Evolutionary conservation across 2,113 vertebrate genomes (phyloP), one percentile per base, ranked within the genome.

Genomic region (Scolopax mira): DNA sequence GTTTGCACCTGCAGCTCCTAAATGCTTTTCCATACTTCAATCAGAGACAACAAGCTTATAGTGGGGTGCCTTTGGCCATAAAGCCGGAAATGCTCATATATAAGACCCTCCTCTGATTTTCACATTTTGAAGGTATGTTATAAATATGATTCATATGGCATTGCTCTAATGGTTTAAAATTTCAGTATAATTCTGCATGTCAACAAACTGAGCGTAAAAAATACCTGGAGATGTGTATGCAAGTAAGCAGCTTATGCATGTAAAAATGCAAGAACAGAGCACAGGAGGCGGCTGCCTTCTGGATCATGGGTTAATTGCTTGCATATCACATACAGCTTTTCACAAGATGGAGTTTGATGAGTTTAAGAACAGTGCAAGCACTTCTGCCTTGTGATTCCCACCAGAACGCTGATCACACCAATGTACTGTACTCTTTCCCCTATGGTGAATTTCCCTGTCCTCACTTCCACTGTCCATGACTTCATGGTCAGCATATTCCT

Each of bases 1-100:
- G 85, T 79, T 89, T 95, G 94, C 91, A 96, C 88, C 94, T 96
- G 86, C 92, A 94, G 55, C 77, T 71, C 93, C 94, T 95, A 96
- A 97, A 88, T 51, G 80, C 51, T 94, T 97, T 93, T 91, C 88
- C 88, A 96, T 89, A 92, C 79, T 73, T 78, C 82, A 89, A 70
- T 88, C 64, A 88, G 62, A 62, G 78, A 80, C n/a, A 42, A 27
- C 41, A 14, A 90, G 60, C 70, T 81, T 85, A 93, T 2, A 94
- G 33, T 14, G 62, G 31, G 48, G 57, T 81, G 67, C 82, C 64
- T 72, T 28, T 82, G 77, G 28, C 61, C 82, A 67, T 44, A 93
- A 90, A 74, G 52, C 44, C 37, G 9, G 91, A 94, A 96, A 89
- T 80, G 42, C 64, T 93, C 66, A 44, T 54, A 41, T 58, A 0